Conservation (phyloP, 2,888 invertebrate species). For the Oeneis ivallda region DNA sequence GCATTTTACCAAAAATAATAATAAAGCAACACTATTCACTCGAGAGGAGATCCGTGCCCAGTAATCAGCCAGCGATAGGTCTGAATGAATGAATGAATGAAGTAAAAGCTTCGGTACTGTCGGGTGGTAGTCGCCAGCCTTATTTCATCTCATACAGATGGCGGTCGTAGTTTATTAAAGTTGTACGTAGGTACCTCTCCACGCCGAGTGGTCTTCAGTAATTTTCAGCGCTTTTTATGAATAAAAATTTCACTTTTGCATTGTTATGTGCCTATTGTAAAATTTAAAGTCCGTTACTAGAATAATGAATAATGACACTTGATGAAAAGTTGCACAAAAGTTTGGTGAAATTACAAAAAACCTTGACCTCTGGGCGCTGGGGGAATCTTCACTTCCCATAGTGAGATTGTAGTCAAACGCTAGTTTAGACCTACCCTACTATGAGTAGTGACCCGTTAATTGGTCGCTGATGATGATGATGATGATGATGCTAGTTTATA, state of each 20-base stretch:
- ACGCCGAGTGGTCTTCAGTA: constrained; percentile 29
- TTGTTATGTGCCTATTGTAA: constrained; percentile 6
- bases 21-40: no score
- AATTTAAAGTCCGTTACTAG: constrained; percentile 2
- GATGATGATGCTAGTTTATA: no score
- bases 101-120: neutral
- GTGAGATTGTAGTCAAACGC: no score
- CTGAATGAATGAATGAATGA: no score
- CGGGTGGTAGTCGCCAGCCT: neutral
- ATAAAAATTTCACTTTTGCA: constrained; percentile 20
- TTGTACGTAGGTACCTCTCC: constrained; percentile 32
- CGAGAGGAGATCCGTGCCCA: no score
- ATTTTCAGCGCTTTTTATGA: constrained; percentile 27
- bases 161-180: constrained; percentile 34
- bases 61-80: no score
- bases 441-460: no score
- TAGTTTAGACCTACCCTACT: no score
- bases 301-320: neutral
- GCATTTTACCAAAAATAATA: no score
- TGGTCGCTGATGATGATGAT: no score
- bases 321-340: neutral
- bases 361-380: no score
- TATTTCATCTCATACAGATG: constrained; percentile 6
- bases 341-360: neutral
- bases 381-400: neutral